These are phyloP conservation scores for human (Homo sapiens) DNA, from an alignment of 2,113 vertebrate genomes.

Conservation along the genomic window GRCh38 chrX:69018501-69019000, in stretches of 20 bases:
- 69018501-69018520: rapidly evolving
- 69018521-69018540: neutral
- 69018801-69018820: conserved; percentile 54
- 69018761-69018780: neutral
- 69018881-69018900: conserved; percentile 74
- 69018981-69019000: conserved; percentile 70
- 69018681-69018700: neutral
- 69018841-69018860: conserved; percentile 85
- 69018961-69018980: conserved; percentile 55
- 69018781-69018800: neutral
- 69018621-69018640: neutral
- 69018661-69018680: neutral
- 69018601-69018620: neutral
- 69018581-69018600: neutral
- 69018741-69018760: neutral
- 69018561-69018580: neutral
- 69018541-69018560: neutral
- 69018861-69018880: conserved; percentile 72
- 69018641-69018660: neutral
- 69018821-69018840: conserved; percentile 77
- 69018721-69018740: neutral
- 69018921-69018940: conserved; percentile 61
- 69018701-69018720: neutral
- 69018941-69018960: conserved; percentile 63
- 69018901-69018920: conserved; percentile 80